These are phyloP conservation scores for Rhamnusium bicolor DNA, from an alignment of 2,888 invertebrate genomes.

Conservation along the genomic window DNA sequence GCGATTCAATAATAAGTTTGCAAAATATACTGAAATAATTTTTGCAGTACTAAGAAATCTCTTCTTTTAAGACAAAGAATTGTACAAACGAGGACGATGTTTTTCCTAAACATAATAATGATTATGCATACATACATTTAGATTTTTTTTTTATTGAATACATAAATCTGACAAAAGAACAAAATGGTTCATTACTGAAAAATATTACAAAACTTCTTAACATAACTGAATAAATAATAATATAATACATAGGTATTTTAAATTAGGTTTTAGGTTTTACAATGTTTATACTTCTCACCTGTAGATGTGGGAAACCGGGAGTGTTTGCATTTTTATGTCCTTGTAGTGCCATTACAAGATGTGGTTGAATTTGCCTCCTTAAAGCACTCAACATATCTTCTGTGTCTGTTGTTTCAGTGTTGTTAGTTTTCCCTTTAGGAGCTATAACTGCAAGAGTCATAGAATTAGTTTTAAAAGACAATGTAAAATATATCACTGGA, in stretches of 20 bases:
- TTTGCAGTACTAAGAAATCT: too few relatives aligned
- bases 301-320: conserved; percentile 55
- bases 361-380: conserved; percentile 81
- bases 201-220: background rate
- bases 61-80: too few relatives aligned
- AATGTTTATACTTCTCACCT: conserved; percentile 41
- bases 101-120: too few relatives aligned
- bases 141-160: too few relatives aligned
- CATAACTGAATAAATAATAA: background rate
- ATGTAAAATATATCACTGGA: background rate
- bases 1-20: too few relatives aligned
- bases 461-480: background rate
- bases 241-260: background rate
- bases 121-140: too few relatives aligned
- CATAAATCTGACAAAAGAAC: background rate
- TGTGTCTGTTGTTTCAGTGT: conserved; percentile 62
- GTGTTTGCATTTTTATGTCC: conserved; percentile 71
- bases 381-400: conserved; percentile 82
- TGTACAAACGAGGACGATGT: too few relatives aligned
- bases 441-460: conserved; percentile 47
- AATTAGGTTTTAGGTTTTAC: background rate
- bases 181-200: background rate
- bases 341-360: conserved; percentile 78
- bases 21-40: too few relatives aligned
- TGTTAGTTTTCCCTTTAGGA: conserved; percentile 62